Conservation (phyloP, 2,113 vertebrate species). For the Triplophysa siluroides region DNA sequence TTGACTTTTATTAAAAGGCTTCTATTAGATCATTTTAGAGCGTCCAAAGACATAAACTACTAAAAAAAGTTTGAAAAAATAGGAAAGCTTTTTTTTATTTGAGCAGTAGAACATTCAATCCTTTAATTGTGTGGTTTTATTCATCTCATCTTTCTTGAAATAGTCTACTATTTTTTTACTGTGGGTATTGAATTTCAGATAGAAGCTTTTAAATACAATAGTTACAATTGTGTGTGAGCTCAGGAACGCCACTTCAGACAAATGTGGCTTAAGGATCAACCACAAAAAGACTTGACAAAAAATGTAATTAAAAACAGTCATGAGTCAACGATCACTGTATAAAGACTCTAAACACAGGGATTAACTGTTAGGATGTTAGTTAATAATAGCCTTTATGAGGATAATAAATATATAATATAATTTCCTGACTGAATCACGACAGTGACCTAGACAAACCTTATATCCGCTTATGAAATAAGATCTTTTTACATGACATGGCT, state of each 20-base stretch:
- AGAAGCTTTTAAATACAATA: neutral
- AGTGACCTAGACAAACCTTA: neutral
- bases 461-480: neutral
- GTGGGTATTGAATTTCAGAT: neutral
- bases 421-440: conserved; percentile 16
- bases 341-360: conserved; percentile 14
- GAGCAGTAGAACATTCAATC: neutral
- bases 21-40: neutral
- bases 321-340: neutral
- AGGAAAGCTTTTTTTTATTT: neutral
- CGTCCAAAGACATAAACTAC: neutral
- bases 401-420: neutral
- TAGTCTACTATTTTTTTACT: neutral
- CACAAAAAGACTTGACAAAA: conserved; percentile 1
- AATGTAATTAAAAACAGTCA: neutral
- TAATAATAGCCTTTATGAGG: conserved; percentile 5
- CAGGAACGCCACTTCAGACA: neutral
- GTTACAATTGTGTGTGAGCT: neutral
- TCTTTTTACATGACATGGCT: neutral
- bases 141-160: neutral
- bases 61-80: too few species aligned
- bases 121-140: neutral
- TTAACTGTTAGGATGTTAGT: neutral
- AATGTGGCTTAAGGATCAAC: neutral
- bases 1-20: neutral